These are phyloP conservation scores for Orgyia antiqua DNA, from an alignment of 2,888 invertebrate species.

Conservation along the genomic window DNA sequence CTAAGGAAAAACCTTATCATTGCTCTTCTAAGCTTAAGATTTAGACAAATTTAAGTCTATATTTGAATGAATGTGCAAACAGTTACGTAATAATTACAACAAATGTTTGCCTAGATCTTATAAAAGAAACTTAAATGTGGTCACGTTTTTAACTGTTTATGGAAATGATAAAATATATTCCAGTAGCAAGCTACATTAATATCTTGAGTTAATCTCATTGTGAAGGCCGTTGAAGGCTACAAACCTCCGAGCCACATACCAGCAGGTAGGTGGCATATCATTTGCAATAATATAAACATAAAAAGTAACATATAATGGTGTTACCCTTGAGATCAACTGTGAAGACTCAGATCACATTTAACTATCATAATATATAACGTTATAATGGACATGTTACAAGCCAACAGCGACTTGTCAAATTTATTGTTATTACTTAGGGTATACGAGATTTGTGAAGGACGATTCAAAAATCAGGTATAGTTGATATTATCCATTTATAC, in stretches of 20 bases:
- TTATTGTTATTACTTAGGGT: slow-evolving; percentile 17
- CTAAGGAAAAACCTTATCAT: too few species aligned
- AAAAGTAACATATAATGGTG: slow-evolving; percentile 16
- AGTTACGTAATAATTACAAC: too few species aligned
- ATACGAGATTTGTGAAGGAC: too few species aligned
- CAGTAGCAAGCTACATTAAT: slow-evolving; percentile 7
- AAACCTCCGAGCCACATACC: slow-evolving; percentile 14
- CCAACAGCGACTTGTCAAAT: slow-evolving; percentile 14
- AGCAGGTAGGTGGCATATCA: slow-evolving; percentile 18
- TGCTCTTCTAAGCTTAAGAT: too few species aligned
- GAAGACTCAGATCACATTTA: slow-evolving; percentile 10
- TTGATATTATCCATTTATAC: too few species aligned
- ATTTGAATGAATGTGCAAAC: too few species aligned
- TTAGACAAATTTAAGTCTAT: too few species aligned
- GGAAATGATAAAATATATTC: too few species aligned
- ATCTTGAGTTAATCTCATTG: slow-evolving; percentile 17
- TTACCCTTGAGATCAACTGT: slow-evolving; percentile 11
- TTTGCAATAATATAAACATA: slow-evolving; percentile 17
- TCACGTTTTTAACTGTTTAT: too few species aligned
- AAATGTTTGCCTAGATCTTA: too few species aligned
- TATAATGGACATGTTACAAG: slow-evolving; percentile 1
- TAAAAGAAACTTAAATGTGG: too few species aligned
- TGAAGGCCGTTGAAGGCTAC: slow-evolving; percentile 22
- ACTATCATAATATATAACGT: slow-evolving; percentile 9
- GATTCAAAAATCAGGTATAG: too few species aligned